These are phyloP conservation scores for Phanerotoma sp. DNA, from an alignment of 2,888 invertebrate genomes.

Conservation along the genomic window DNA sequence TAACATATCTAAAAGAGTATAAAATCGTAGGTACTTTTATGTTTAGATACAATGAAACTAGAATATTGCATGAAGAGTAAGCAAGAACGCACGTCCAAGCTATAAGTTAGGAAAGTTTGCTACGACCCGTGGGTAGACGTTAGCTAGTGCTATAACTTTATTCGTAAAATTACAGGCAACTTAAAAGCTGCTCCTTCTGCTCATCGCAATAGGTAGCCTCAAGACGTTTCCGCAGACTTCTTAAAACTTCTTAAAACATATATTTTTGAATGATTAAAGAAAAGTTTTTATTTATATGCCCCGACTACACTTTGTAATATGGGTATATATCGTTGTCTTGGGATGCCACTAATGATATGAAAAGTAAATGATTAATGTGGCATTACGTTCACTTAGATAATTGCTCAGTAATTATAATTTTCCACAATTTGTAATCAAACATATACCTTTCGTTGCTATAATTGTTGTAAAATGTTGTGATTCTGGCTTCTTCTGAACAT, in stretches of 20 bases:
- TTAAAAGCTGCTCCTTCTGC: slow-evolving; percentile 43
- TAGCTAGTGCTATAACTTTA: slow-evolving; percentile 39
- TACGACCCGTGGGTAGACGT: slow-evolving; percentile 27
- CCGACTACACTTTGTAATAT: too few species aligned
- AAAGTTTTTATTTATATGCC: neutral
- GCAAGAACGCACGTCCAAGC: slow-evolving; percentile 27
- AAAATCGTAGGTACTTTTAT: neutral
- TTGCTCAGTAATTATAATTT: too few species aligned
- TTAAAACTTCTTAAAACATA: slow-evolving; percentile 9
- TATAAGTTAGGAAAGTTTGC: slow-evolving; percentile 37
- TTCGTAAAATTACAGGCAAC: slow-evolving; percentile 48
- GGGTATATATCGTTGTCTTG: too few species aligned
- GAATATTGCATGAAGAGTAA: neutral
- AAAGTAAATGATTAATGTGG: too few species aligned
- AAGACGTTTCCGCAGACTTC: slow-evolving; percentile 11
- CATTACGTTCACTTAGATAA: too few species aligned
- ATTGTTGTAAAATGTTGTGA: too few species aligned
- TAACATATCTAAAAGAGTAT: neutral
- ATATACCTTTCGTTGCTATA: too few species aligned
- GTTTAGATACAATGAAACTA: neutral
- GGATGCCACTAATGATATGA: too few species aligned
- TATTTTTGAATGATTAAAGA: neutral
- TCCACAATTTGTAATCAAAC: too few species aligned
- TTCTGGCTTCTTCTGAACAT: too few species aligned
- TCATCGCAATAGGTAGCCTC: slow-evolving; percentile 17